Evolutionary conservation across 2,113 vertebrate genomes (phyloP), one percentile per base, ranked within the genome.

Genomic region (Cyphomyrus plagiostoma): DNA sequence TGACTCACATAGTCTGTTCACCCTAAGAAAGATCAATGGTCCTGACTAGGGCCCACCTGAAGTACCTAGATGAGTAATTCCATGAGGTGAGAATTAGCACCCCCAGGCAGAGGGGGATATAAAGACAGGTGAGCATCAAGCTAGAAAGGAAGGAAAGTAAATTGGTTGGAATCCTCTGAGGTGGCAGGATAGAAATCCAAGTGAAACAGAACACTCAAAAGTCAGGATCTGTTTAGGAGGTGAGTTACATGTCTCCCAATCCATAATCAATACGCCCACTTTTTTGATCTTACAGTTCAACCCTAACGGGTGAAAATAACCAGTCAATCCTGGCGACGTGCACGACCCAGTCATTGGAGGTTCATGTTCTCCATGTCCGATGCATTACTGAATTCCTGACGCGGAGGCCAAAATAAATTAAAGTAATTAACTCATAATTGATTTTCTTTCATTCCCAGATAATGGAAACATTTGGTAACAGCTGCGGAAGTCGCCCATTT

Each of bases 341-440:
- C 92, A 91, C 35, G 90, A 90, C 87, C 89, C 39, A 49, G 89
- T 92, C 88, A 92, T 90, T 88, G 89, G 90, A 90, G 86, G 90
- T 91, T 92, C 91, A 86, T 90, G 90, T 91, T 90, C 89, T 90
- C 93, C 91, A 92, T 88, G 42, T 91, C 86, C 82, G 90, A 93
- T 90, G 83, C 58, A 89, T 86, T 92, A 88, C 58, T 84, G 91
- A 86, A 89, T 92, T 92, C 91, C 91, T 58, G 84, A 89, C 88
- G 91, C 91, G 92, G 84, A 91, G 87, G 80, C 90, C 91, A 91
- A 93, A 92, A 94, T 94, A 94, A 94, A 94, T 94, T 92, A 92
- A 93, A 93, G 89, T 92, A 93, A 95, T 94, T 94, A 94, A 94
- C 92, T 93, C 91, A 86, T 93, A 94, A 95, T 92, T 93, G 93